phyloP scores from a whole-genome alignment of 2,888 invertebrate genomes.

The Calameuta idolon region DNA sequence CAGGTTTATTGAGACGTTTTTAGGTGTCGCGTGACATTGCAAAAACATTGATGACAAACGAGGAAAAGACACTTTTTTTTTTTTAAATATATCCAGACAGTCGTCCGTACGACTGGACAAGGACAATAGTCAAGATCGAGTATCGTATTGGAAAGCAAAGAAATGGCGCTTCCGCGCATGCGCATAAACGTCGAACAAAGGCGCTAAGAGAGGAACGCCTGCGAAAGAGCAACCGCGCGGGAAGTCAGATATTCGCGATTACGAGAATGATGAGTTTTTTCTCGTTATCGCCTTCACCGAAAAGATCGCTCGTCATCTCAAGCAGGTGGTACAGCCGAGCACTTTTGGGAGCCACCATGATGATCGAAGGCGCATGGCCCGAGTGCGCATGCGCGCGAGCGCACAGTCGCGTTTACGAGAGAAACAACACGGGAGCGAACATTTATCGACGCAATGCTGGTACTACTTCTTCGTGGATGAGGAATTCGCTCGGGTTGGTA shows the following conservation, averaged over 20 bases:
- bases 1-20: neutral
- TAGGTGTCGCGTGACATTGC: neutral
- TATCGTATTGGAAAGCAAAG: neutral
- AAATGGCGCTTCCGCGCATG: neutral
- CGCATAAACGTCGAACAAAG: neutral
- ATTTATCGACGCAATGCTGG: conserved; percentile 25
- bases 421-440: conserved; percentile 11
- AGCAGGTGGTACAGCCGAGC: neutral
- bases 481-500: conserved; percentile 3
- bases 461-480: neutral
- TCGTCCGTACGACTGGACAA: neutral
- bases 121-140: neutral
- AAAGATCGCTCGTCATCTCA: neutral
- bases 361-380: neutral
- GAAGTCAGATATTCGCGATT: neutral
- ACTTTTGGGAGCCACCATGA: neutral
- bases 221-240: neutral
- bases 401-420: neutral
- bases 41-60: neutral
- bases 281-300: neutral
- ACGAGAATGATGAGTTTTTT: neutral
- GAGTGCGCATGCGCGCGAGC: conserved; percentile 27
- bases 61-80: neutral
- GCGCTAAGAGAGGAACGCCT: neutral
- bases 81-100: neutral